These are phyloP conservation scores for Lepidurus apus DNA, from an alignment of 1,140 invertebrate species.

Conservation along the genomic window DNA sequence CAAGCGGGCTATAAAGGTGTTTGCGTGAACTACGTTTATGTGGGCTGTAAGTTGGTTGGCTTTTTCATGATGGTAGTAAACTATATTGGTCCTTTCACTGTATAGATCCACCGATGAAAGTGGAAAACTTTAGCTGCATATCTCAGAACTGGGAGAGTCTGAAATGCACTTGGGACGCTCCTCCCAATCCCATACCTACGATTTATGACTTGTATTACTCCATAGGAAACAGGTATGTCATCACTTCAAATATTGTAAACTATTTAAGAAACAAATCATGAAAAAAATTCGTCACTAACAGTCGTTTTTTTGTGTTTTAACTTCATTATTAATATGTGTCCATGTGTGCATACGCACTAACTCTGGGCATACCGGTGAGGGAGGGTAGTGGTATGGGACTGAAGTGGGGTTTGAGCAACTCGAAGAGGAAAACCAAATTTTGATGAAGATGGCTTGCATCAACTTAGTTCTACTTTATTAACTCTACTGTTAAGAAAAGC, in stretches of 20 bases:
- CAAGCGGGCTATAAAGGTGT: neutral
- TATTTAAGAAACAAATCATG: neutral
- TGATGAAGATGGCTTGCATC: neutral
- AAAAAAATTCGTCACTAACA: neutral
- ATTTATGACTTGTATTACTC: conserved; percentile 35
- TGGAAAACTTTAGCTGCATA: conserved; percentile 38
- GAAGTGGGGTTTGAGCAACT: neutral
- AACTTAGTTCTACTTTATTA: neutral
- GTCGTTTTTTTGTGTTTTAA: neutral
- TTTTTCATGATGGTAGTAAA: neutral
- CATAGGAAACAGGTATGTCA: neutral
- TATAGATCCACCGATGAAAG: conserved; percentile 37
- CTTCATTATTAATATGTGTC: conserved; percentile 4
- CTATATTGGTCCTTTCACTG: neutral
- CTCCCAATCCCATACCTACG: conserved; percentile 37
- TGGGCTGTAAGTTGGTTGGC: conserved; percentile 10
- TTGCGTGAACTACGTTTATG: conserved; percentile 26
- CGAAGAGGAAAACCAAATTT: neutral
- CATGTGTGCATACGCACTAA: conserved; percentile 16
- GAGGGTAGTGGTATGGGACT: neutral
- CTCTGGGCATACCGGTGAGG: neutral
- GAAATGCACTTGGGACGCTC: conserved; percentile 38
- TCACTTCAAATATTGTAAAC: neutral
- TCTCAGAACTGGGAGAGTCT: conserved; percentile 38
- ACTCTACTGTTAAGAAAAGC: no score